Evolutionary conservation across 2,113 vertebrate genomes (phyloP).

Genomic region (Morone chrysops): DNA sequence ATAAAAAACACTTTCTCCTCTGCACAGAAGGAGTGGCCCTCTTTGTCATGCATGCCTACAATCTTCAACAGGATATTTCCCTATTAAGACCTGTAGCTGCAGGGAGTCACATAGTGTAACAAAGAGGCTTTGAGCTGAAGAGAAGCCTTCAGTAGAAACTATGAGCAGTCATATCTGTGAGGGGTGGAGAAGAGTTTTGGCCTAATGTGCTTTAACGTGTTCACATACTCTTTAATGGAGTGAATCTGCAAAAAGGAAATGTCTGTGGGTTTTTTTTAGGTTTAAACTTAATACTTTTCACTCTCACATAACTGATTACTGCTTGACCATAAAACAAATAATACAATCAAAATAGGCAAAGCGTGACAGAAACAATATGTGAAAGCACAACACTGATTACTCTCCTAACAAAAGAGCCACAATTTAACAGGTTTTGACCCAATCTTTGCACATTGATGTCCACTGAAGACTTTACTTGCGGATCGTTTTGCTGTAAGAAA

Average conservation of each 20-base stretch:
- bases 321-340: not conserved
- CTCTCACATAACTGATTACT: not conserved
- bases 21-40: conserved; percentile 29
- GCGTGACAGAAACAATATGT: not conserved
- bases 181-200: no score
- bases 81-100: conserved; percentile 55
- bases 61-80: conserved; percentile 50
- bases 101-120: conserved; percentile 41
- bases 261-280: not conserved
- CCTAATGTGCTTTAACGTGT: not conserved
- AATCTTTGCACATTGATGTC: not conserved
- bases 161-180: conserved; percentile 29
- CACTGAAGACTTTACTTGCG: no score
- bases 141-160: conserved; percentile 24
- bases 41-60: conserved; percentile 50
- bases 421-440: not conserved
- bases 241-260: not conserved
- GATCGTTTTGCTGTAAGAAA: not conserved
- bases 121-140: conserved; percentile 44
- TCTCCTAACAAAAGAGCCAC: not conserved
- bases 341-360: conserved; percentile 9
- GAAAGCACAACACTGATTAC: not conserved
- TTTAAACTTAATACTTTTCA: not conserved
- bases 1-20: conserved; percentile 34
- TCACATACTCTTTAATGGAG: not conserved